Conservation (phyloP, 2,888 invertebrate genomes). For the Polylopha cassiicola region DNA sequence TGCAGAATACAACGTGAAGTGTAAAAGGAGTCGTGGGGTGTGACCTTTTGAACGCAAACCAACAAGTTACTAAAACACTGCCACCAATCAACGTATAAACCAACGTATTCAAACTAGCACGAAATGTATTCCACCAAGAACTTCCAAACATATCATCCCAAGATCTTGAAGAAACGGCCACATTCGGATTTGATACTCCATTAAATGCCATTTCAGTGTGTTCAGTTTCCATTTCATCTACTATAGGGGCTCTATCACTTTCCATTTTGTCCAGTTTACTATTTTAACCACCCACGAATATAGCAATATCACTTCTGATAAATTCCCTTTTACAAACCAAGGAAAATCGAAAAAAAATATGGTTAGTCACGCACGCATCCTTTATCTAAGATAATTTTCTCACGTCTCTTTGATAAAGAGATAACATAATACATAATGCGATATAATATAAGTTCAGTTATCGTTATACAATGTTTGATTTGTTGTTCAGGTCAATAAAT, state of each 20-base stretch:
- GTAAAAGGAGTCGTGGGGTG: conserved; percentile 31
- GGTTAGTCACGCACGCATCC: conserved; percentile 30
- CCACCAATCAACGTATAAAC: conserved; percentile 31
- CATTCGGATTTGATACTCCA: background rate
- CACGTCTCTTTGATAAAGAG: conserved; percentile 37
- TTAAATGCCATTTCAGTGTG: conserved; percentile 1
- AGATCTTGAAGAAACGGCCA: too few relatives aligned
- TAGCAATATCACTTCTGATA: background rate
- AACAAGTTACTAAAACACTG: conserved; percentile 33
- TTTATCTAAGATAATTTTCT: conserved; percentile 39
- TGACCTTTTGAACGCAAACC: conserved; percentile 32
- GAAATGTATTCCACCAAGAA: conserved; percentile 20
- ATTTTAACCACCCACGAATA: background rate
- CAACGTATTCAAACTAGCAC: conserved; percentile 26
- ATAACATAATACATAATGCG: conserved; percentile 18
- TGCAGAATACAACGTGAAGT: conserved; percentile 31
- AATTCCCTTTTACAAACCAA: conserved; percentile 3
- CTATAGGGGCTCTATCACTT: conserved; percentile 8
- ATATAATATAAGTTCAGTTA: conserved; percentile 10
- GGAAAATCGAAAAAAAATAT: background rate
- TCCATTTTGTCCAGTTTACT: conserved; percentile 2
- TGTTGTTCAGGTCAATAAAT: too few relatives aligned
- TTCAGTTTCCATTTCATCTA: conserved; percentile 13
- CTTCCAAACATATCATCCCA: too few relatives aligned
- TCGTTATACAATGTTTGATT: too few relatives aligned